Conservation (phyloP, 2,888 invertebrate species). For the Pecten maximus region DNA sequence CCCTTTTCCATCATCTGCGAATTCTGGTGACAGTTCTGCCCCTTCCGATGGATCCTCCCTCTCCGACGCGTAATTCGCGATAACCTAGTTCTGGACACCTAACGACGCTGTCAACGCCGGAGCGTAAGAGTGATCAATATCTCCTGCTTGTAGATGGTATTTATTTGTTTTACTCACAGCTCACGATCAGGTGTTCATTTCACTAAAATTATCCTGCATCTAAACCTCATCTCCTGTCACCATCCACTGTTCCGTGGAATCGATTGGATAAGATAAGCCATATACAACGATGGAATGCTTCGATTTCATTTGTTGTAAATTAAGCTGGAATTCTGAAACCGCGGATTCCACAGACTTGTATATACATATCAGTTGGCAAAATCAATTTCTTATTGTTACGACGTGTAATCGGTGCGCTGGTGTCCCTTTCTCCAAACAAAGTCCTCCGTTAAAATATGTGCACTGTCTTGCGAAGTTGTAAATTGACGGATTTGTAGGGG, state of each 20-base stretch:
- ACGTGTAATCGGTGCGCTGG: neutral
- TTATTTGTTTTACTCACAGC: conserved; percentile 20
- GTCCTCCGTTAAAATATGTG: neutral
- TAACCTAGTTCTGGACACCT: neutral
- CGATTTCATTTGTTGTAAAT: neutral
- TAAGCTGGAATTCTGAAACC: conserved; percentile 10
- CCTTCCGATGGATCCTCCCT: neutral
- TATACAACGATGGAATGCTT: neutral
- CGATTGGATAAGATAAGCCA: neutral
- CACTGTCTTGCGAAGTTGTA: neutral
- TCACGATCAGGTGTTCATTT: neutral
- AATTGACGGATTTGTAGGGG: conserved; percentile 1
- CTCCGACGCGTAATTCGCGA: neutral
- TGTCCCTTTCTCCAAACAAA: neutral
- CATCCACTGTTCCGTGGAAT: neutral
- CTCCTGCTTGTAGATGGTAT: neutral
- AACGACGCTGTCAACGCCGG: neutral
- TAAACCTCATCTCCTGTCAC: neutral
- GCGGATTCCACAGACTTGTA: neutral
- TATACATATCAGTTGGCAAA: conserved; percentile 17
- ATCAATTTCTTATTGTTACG: conserved; percentile 13
- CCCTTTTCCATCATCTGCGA: neutral
- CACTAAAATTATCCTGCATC: neutral
- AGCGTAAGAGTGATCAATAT: neutral
- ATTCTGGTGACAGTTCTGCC: neutral